These are phyloP conservation scores for Myathropa florea DNA, from an alignment of 2,888 invertebrate genomes.

Conservation along the genomic window DNA sequence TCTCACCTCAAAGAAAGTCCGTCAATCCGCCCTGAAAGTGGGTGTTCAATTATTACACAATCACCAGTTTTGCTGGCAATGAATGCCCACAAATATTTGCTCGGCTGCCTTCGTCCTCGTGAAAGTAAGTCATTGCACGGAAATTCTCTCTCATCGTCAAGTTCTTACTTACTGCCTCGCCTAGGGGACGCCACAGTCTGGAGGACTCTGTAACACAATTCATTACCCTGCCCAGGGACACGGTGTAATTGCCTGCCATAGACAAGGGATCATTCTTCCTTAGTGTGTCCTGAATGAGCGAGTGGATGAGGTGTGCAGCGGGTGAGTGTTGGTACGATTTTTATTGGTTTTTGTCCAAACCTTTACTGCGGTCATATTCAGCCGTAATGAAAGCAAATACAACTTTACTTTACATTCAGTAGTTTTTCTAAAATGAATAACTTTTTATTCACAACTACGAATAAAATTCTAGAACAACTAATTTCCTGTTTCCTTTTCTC, in stretches of 20 bases:
- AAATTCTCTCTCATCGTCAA: not conserved
- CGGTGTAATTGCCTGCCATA: conserved; percentile 34
- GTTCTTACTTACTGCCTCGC: not conserved
- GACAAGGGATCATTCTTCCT: conserved; percentile 27
- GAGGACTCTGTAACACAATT: not conserved
- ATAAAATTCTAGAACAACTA: too few relatives aligned
- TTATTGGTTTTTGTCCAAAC: too few relatives aligned
- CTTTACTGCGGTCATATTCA: too few relatives aligned
- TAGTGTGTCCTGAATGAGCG: not conserved
- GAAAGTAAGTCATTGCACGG: not conserved
- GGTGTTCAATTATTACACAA: not conserved
- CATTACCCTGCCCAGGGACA: not conserved
- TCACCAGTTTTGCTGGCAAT: not conserved
- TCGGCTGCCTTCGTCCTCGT: not conserved
- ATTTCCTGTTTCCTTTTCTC: too few relatives aligned
- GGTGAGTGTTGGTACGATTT: conserved; percentile 8
- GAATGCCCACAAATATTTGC: not conserved
- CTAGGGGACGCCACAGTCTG: not conserved
- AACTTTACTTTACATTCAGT: too few relatives aligned
- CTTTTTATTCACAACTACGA: too few relatives aligned
- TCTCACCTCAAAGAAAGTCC: not conserved
- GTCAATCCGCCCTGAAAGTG: not conserved
- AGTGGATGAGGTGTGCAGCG: not conserved
- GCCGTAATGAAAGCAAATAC: too few relatives aligned
- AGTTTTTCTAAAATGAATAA: too few relatives aligned